phyloP scores from a whole-genome alignment of 2,113 vertebrate genomes.

The Trematocara zebra region DNA sequence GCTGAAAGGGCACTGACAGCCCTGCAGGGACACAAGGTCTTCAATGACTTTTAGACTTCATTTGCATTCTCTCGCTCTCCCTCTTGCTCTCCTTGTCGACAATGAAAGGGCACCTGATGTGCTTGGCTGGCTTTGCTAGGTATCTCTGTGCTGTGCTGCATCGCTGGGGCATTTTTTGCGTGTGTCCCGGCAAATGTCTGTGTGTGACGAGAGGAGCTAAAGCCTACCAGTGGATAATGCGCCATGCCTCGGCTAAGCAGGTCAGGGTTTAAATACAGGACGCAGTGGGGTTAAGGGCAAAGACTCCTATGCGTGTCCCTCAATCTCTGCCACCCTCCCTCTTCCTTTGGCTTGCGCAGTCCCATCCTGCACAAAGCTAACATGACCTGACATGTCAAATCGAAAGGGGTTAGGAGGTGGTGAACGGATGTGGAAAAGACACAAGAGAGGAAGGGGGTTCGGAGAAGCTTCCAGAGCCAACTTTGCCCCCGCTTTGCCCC shows the following conservation, averaged over 20 bases:
- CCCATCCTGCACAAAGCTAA: conserved; percentile 56
- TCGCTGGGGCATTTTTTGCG: neutral
- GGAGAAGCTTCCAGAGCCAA: conserved; percentile 15
- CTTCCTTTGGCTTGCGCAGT: neutral
- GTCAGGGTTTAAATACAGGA: conserved; percentile 32
- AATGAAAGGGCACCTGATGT: conserved; percentile 70
- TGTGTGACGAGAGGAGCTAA: conserved; percentile 1
- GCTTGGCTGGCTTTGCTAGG: conserved; percentile 50
- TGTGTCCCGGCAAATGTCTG: conserved; percentile 18
- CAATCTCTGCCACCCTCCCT: neutral
- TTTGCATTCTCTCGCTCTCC: conserved; percentile 62
- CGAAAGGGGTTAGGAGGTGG: conserved; percentile 22
- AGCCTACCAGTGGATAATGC: conserved; percentile 40
- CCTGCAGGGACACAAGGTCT: conserved; percentile 68
- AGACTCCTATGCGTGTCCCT: neutral
- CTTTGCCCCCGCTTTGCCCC: conserved; percentile 16
- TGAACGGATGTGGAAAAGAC: conserved; percentile 15
- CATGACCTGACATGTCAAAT: conserved; percentile 62
- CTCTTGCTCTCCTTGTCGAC: conserved; percentile 39
- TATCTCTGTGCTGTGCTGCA: conserved; percentile 3
- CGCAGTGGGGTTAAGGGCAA: neutral
- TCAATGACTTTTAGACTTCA: conserved; percentile 71
- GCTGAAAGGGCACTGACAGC: conserved; percentile 63
- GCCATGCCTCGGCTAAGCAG: neutral
- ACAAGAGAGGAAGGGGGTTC: neutral